These are phyloP conservation scores for Sinohyriopsis cumingii DNA, from an alignment of 2,888 invertebrate species.

Conservation along the genomic window DNA sequence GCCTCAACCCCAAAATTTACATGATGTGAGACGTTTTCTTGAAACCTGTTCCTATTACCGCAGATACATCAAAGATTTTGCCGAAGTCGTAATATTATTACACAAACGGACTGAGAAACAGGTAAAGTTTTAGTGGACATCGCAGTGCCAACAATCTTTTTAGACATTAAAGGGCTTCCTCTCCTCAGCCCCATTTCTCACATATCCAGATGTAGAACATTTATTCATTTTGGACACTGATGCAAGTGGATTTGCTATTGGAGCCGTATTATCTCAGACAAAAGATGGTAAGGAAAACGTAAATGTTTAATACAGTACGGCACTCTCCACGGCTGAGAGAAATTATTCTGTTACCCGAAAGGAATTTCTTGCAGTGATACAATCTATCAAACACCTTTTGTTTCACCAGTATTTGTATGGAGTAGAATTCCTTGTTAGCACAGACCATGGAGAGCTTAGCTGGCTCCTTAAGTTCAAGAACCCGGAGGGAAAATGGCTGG, in stretches of 20 bases:
- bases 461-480: constrained; percentile 26
- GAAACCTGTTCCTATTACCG: constrained; percentile 7
- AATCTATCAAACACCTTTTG: no score
- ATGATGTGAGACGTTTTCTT: constrained; percentile 3
- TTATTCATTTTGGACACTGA: no score
- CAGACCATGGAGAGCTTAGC: constrained; percentile 32
- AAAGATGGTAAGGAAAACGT: constrained; percentile 19
- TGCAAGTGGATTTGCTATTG: no score
- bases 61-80: no score
- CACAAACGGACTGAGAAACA: no score
- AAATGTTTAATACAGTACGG: constrained; percentile 25
- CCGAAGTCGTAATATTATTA: no score
- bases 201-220: constrained; percentile 15
- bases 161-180: constrained; percentile 8
- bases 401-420: constrained; percentile 38
- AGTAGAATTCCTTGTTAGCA: constrained; percentile 10
- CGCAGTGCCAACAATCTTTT: constrained; percentile 5
- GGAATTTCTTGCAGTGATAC: no score
- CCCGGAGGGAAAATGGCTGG: constrained; percentile 30
- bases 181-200: constrained; percentile 13
- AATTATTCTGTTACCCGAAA: no score
- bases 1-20: neutral
- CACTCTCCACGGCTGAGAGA: no score
- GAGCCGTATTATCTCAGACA: constrained; percentile 23
- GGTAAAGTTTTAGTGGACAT: constrained; percentile 2